Base-by-base conservation (phyloP, 2,888 invertebrate genomes). In the Limulus polyphemus region DNA sequence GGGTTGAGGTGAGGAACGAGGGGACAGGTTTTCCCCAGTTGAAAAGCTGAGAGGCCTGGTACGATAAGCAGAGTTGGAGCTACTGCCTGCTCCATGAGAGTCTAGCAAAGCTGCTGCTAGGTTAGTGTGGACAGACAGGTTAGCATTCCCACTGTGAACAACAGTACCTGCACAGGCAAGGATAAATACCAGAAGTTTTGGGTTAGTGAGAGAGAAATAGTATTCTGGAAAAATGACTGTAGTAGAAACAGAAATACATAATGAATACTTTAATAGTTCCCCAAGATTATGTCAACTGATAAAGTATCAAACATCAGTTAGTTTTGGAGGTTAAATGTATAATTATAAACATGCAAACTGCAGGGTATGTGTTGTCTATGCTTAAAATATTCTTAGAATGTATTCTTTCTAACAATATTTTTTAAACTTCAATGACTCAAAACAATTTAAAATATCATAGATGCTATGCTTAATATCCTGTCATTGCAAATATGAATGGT, bases 41-140 rank as follows among this genome's bases (percentile, higher is more conserved):
- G 66, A 66, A 47, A 63, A 62, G 46, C 66, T 66, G 16, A 61
- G 56, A 13, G 65, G 63, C 13, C 65, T 57, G 47, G 60, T 65
- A 10, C 65, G 55, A 47, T 63, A 55, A n/a, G 60, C 63, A 7
- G 65, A 58, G 46, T 61, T 66, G 56, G 63, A 66, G n/a, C 62
- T 58, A 55, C 59, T 57, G 11, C 64, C 60, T 17, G 62, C 63
- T n/a, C 64, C 56, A 49, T 66, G 69, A 65, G 62, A 69, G 62
- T 83, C 83, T 65, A 83, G 75, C 17, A 82, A 75, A 7, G 82
- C 81, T 51, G 82, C 82, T 56, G 83, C 82, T 56, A 83, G 76
- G 71, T 81, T 80, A 51, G 80, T 59, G 7, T 60, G 32, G 1
- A 32, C 32, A 32, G 32, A 32, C 32, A 32, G 32, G 32, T 32